These are phyloP conservation scores for Tinamus guttatus DNA, from an alignment of 2,113 vertebrate genomes.

Conservation along the genomic window DNA sequence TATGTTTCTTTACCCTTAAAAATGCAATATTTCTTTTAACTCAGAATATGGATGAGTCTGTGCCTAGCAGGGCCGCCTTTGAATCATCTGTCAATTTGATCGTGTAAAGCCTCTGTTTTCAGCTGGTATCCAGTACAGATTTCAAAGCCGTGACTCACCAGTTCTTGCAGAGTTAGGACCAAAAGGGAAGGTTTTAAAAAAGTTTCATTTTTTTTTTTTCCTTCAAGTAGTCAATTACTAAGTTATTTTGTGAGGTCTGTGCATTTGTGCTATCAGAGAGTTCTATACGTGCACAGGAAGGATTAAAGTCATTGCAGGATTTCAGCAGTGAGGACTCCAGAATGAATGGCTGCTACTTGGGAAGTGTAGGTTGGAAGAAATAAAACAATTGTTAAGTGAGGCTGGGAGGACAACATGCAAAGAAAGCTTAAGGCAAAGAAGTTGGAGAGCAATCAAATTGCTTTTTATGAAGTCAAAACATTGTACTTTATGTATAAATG, in stretches of 20 bases:
- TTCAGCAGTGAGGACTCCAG: not conserved
- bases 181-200: not conserved
- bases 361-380: not conserved
- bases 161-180: not conserved
- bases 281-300: not conserved
- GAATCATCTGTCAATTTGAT: conserved; percentile 84
- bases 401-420: not conserved
- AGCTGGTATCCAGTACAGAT: conserved; percentile 78
- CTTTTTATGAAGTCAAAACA: not conserved
- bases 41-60: conserved; percentile 81
- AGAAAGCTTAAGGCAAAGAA: not conserved
- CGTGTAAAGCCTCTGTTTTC: conserved; percentile 77
- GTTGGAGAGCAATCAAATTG: not conserved
- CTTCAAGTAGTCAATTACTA: not conserved
- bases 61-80: conserved; percentile 67
- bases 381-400: not conserved
- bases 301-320: not conserved
- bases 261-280: not conserved
- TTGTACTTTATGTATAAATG: not conserved
- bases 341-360: not conserved
- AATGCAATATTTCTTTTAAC: conserved; percentile 85
- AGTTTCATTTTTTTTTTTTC: too few relatives aligned
- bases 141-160: conserved; percentile 79
- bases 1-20: conserved; percentile 84
- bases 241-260: not conserved